Base-by-base conservation (phyloP, 2,888 invertebrate species). In the Itoplectis maculator region DNA sequence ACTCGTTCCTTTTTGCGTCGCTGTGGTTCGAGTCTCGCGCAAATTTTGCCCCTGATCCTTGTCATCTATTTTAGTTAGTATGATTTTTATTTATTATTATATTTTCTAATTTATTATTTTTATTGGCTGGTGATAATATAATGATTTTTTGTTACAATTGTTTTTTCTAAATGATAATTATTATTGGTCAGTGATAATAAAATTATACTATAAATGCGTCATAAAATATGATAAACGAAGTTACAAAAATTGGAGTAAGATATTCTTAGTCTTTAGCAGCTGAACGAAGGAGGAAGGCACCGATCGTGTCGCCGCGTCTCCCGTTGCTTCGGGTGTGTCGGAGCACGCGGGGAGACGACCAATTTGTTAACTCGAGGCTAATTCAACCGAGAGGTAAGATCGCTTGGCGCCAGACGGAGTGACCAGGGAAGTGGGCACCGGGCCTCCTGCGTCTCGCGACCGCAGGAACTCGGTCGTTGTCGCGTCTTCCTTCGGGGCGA, bases 281-380 rank as follows among this genome's bases (percentile, higher is more conserved):
- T 15, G 20, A 13, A 65, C 9, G 45, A n/a, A 45, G 5, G 18
- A 42, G 8, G 15, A 63, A 63, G 11, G 18, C 4, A 63, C 0
- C 23, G n/a, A 15, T 37, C 4, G 15, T 18, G 59, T 59, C 59
- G 35, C n/a, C 59, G 18, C 23, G 29, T 56, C 0, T 9, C 18
- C n/a, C n/a, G n/a, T n/a, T 15, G 8, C n/a, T 56, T 70, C 40
- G 29, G 70, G 42, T 66, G 42, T 54, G 42, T n/a, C 18, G 37
- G 15, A 49, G 47, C 18, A 47, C n/a, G n/a, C n/a, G 51, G 56
- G 56, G 23, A 77, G 82, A 78, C 77, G 83, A 82, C 79, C 88
- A 85, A 87, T 88, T 88, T 88, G 88, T 85, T 86, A 85, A 88
- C 86, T 78, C 83, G 86, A 75, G 77, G 82, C 84, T 83, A 85